Conservation (phyloP, 1,140 invertebrate species). For the Heterodera carotae region DNA sequence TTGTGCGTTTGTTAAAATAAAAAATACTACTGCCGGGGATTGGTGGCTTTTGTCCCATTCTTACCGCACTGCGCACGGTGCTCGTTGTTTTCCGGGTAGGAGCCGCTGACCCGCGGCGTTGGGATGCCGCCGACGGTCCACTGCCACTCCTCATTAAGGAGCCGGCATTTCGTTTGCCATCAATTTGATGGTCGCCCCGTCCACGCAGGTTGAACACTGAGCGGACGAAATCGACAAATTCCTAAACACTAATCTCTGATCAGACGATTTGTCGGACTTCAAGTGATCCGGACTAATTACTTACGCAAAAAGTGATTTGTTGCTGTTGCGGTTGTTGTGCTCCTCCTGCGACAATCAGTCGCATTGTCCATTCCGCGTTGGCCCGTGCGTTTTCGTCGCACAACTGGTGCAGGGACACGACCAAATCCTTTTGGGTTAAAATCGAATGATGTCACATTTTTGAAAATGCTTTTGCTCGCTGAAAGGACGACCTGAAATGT, state of each 20-base stretch:
- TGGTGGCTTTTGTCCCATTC: not conserved
- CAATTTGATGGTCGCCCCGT: constrained; percentile 40
- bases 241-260: constrained; percentile 36
- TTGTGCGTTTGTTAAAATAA: too few relatives aligned
- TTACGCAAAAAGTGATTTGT: not conserved
- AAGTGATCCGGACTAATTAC: too few relatives aligned
- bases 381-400: constrained; percentile 46
- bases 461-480: constrained; percentile 20
- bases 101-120: not conserved
- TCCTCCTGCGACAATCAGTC: constrained; percentile 46
- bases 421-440: constrained; percentile 47
- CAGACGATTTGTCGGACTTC: too few relatives aligned
- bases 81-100: not conserved
- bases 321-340: not conserved
- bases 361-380: constrained; percentile 60
- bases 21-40: too few relatives aligned
- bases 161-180: constrained; percentile 20
- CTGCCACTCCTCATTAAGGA: not conserved
- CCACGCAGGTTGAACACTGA: constrained; percentile 47
- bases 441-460: too few relatives aligned
- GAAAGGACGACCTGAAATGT: constrained; percentile 61
- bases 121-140: not conserved
- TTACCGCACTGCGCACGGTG: constrained; percentile 22
- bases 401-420: constrained; percentile 49
- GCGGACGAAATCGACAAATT: constrained; percentile 52